phyloP scores from a whole-genome alignment of 2,113 vertebrate genomes.

The Astatotilapia flaviijosephi region DNA sequence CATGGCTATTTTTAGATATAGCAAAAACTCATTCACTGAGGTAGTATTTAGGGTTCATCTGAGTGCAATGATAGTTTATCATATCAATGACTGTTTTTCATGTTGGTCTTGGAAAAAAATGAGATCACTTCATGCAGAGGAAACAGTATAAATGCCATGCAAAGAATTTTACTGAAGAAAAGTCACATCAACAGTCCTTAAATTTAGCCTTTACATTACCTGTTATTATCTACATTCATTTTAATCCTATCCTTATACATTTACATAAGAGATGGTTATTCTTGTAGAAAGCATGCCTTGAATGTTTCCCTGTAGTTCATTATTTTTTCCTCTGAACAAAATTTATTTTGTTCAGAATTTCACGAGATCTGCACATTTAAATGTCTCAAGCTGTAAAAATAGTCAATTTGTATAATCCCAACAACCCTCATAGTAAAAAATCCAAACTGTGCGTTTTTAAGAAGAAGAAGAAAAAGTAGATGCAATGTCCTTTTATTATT shows the following conservation, averaged over 20 bases:
- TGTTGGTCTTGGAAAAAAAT: background rate
- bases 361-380: background rate
- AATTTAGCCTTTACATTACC: background rate
- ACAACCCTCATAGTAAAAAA: fast-evolving
- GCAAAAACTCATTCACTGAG: background rate
- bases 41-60: background rate
- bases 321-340: background rate
- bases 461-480: background rate
- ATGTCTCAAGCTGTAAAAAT: background rate
- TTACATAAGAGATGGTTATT: background rate
- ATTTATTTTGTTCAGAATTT: background rate
- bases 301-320: background rate
- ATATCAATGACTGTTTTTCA: background rate
- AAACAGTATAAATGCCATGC: background rate
- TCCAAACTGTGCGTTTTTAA: background rate
- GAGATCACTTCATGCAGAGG: background rate
- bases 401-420: background rate
- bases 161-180: background rate
- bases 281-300: background rate
- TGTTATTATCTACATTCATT: background rate
- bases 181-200: background rate
- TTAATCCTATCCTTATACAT: background rate
- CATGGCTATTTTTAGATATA: background rate
- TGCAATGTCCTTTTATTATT: background rate
- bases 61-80: background rate